These are phyloP conservation scores for Malurus splendens DNA, from an alignment of 2,797 vertebrate genomes.

Conservation along the genomic window DNA sequence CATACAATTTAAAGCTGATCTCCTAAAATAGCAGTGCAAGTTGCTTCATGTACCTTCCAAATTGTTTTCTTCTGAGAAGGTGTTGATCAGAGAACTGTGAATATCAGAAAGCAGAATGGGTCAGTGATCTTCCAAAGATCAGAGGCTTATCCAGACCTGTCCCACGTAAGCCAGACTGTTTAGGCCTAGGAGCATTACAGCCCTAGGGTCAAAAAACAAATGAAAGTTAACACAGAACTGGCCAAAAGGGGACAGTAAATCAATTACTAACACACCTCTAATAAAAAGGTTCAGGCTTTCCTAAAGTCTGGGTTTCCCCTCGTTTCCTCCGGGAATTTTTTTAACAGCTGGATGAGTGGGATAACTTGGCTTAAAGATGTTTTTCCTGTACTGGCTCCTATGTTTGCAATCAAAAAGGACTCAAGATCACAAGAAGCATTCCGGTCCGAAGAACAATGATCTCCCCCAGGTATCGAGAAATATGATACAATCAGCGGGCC, in stretches of 20 bases:
- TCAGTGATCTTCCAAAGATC: background rate
- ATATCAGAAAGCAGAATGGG: background rate
- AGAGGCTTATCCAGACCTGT: background rate
- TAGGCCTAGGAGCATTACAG: background rate
- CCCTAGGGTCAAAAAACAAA: background rate
- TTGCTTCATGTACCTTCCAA: background rate
- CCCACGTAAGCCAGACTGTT: background rate
- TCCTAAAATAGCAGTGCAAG: background rate
- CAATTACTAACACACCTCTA: constrained; percentile 28
- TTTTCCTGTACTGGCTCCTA: constrained; percentile 49
- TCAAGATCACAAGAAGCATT: background rate
- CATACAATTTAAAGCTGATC: background rate
- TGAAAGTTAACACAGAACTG: background rate
- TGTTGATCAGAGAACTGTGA: background rate
- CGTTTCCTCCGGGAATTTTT: constrained; percentile 50
- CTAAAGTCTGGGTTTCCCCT: constrained; percentile 32
- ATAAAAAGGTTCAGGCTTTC: constrained; percentile 15
- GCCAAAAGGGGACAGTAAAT: constrained; percentile 32
- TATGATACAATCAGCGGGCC: background rate
- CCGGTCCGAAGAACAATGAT: constrained; percentile 7
- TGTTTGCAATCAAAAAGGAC: constrained; percentile 34
- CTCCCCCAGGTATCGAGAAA: constrained; percentile 40
- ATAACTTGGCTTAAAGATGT: constrained; percentile 46
- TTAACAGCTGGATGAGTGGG: constrained; percentile 45
- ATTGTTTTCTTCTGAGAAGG: background rate